Base-by-base conservation (phyloP, 2,888 invertebrate species). In the Rugalucina vietnamica region DNA sequence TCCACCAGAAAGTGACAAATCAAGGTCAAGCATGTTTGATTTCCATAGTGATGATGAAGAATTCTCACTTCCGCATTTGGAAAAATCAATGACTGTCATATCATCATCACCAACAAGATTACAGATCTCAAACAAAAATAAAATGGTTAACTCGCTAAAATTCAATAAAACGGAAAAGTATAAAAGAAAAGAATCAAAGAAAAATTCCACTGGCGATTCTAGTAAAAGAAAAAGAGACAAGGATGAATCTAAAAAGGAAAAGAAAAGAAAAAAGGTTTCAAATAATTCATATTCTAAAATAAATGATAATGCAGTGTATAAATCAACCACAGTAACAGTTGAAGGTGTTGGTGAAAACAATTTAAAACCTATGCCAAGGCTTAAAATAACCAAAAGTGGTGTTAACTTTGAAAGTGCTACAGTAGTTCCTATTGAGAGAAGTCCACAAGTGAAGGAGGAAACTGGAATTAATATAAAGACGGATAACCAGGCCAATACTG, bases 41-140 rank as follows among this genome's bases (percentile, higher is more conserved):
- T 93, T 93, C 81, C 90, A 91, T 79, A 93, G 93, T 91, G 93
- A 93, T 76, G 93, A 93, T 74, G 92, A 92, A 49, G 93, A 93
- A 50, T 91, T 91, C 78, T 87, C 89, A 5, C 80, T 89, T 10
- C 86, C 85, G 27, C 79, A 77, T 43, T 84, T 86, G 32, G 86
- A 85, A 69, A 84, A 90, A 34, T 83, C 85, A 73, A 86, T 89
- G 79, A 84, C 84, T 72, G 89, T 91, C 10, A 89, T 91, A 36
- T 89, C 91, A 10, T 78, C 91, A 0, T 91, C 92, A 1, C 91
- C 93, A 37, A 91, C 91, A 14, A 72, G 91, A 60, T 83, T 91
- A 37, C 91, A 91, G 84, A 91, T 92, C 72, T 90, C 91, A 50
- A 90, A 89, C 81, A 92, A 91, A 85, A 86, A 88, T 50, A 92